Evolutionary conservation across 2,113 vertebrate genomes (phyloP).

Genomic region (Peromyscus leucopus): DNA sequence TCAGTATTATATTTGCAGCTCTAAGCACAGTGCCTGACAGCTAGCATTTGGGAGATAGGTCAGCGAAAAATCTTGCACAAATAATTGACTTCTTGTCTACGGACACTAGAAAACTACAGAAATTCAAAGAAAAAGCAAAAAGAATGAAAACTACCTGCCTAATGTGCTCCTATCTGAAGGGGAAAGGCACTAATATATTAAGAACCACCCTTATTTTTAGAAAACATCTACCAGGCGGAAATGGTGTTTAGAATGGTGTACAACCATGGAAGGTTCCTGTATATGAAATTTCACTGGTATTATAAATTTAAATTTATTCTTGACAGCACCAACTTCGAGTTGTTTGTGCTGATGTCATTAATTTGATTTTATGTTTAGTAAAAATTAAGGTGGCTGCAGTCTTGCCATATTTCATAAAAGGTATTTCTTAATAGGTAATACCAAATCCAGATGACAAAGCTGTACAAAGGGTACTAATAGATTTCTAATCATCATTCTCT

Average conservation of each 20-base stretch:
- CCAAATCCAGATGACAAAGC: slow-evolving; percentile 44
- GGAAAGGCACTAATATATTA: background rate
- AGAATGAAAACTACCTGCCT: background rate
- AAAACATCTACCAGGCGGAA: background rate
- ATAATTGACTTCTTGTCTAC: background rate
- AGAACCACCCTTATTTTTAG: background rate
- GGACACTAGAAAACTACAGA: background rate
- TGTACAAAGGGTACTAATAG: slow-evolving; percentile 27
- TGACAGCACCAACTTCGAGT: background rate
- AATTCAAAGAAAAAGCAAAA: background rate
- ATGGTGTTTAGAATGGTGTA: background rate
- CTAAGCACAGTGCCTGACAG: slow-evolving; percentile 24
- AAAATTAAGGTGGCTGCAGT: slow-evolving; percentile 26
- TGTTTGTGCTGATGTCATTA: background rate
- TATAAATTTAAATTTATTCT: slow-evolving; percentile 19
- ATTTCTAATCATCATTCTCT: slow-evolving; percentile 29
- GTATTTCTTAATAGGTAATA: background rate
- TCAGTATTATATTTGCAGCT: background rate
- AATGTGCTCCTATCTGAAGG: slow-evolving; percentile 1
- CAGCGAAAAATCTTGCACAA: slow-evolving; percentile 21
- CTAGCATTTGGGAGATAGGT: slow-evolving; percentile 13
- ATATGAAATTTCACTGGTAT: background rate
- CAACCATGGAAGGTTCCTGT: slow-evolving; percentile 1
- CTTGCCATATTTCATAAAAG: background rate
- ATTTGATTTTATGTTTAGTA: background rate